These are phyloP conservation scores for Troides oblongomaculatus DNA, from an alignment of 2,888 invertebrate genomes.

Conservation along the genomic window DNA sequence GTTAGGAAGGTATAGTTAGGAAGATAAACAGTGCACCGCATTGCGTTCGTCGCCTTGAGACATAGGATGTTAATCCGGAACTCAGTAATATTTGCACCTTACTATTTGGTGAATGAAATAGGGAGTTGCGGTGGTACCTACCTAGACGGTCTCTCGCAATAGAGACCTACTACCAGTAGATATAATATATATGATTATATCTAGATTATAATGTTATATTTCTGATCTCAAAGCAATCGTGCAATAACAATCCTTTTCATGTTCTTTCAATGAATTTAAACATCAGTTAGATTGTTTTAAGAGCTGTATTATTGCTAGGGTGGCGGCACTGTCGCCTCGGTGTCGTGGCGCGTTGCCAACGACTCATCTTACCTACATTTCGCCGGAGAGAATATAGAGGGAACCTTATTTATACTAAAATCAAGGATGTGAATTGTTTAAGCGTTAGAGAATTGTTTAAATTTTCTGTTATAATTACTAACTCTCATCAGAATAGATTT, in stretches of 20 bases:
- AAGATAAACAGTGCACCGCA: too few species aligned
- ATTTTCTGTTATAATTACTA: neutral
- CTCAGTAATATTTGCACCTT: too few species aligned
- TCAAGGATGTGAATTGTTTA: slow-evolving; percentile 25
- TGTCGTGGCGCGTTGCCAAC: slow-evolving; percentile 62
- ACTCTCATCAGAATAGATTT: neutral
- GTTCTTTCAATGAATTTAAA: slow-evolving; percentile 40
- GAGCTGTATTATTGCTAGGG: slow-evolving; percentile 41
- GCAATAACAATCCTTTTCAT: slow-evolving; percentile 31
- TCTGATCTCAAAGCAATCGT: neutral
- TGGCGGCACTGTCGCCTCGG: slow-evolving; percentile 40
- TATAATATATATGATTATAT: neutral
- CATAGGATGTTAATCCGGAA: too few species aligned
- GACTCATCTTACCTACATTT: slow-evolving; percentile 56
- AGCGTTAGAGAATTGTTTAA: slow-evolving; percentile 9
- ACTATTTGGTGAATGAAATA: too few species aligned
- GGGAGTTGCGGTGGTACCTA: too few species aligned
- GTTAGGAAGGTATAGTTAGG: too few species aligned
- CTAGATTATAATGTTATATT: neutral
- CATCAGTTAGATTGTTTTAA: slow-evolving; percentile 48
- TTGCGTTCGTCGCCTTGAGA: too few species aligned
- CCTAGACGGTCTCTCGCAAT: too few species aligned
- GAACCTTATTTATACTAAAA: slow-evolving; percentile 39
- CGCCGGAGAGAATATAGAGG: slow-evolving; percentile 42
- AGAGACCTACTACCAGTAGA: too few species aligned